Evolutionary conservation across 2,888 invertebrate species (phyloP).

Genomic region (Agrochola lota): DNA sequence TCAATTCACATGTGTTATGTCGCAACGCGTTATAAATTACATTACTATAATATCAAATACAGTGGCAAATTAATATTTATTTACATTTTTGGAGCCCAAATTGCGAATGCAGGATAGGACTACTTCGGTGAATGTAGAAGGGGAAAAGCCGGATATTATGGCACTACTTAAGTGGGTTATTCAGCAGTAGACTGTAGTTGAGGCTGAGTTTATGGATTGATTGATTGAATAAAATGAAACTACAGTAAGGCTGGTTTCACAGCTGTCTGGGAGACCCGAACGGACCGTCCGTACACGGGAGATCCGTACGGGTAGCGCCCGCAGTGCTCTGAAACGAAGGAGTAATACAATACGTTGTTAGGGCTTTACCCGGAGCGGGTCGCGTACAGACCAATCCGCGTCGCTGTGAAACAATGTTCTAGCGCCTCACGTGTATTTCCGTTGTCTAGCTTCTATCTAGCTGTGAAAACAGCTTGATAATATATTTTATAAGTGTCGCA

Average conservation of each 20-base stretch:
- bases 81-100: neutral
- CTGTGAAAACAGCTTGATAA: neutral
- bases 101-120: neutral
- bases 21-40: slow-evolving; percentile 44
- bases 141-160: neutral
- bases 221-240: neutral
- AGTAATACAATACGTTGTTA: too few relatives aligned
- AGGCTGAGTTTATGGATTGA: neutral
- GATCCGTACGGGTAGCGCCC: too few relatives aligned
- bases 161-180: neutral
- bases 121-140: neutral
- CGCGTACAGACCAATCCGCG: too few relatives aligned
- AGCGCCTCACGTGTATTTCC: too few relatives aligned
- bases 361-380: too few relatives aligned
- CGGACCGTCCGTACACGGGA: too few relatives aligned
- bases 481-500: neutral
- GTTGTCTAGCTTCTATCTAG: too few relatives aligned
- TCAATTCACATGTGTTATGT: slow-evolving; percentile 50
- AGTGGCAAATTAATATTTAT: slow-evolving; percentile 23
- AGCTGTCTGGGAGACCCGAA: too few relatives aligned
- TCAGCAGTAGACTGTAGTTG: neutral
- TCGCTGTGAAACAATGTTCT: too few relatives aligned
- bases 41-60: slow-evolving; percentile 28
- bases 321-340: too few relatives aligned
- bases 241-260: neutral